Evolutionary conservation across 1,140 invertebrate species (phyloP), one percentile per base, ranked within the genome.

Genomic region (Meloidogyne hapla): DNA sequence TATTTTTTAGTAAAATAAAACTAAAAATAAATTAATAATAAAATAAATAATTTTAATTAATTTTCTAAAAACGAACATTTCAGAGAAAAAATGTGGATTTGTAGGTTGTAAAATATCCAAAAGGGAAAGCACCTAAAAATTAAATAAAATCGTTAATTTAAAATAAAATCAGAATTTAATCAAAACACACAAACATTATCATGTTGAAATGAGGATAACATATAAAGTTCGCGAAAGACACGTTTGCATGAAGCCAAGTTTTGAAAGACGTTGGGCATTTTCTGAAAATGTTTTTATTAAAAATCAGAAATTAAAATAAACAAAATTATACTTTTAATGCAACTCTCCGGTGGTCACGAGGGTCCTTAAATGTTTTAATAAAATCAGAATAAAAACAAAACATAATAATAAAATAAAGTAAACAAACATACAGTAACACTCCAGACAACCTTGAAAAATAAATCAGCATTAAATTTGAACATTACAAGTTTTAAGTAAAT

Each of bases 261-360:
- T 90, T 99, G 96, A 92, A 99, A 99, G 88, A 99, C 96, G 91
- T 99, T 98, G 81, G 96, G 96, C 91, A 99, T 92, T 91, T 99
- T 99, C 90, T 99, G 15, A 28, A 73, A 26, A 72, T 12, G n/a
- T 42, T 67, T 67, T 67, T 42, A 8, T 8, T n/a, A 23, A 38
- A n/a, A 25, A 25, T 67, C 9, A n/a, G 18, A 38, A n/a, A 21
- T 9, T 25, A 5, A 42, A 33, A 25, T 23, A 68, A 68, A 33
- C 33, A 33, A 69, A 28, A 21, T 45, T 38, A 42, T 15, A 61
- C 56, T 28, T 73, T 73, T 28, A 73, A 38, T 4, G 70, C 70
- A 42, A 73, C 70, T 33, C 70, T 56, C 25, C 70, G 61, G 23
- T 61, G 64, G 40, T 73, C 70, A 25, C 70, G 9, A 26, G 70